These are phyloP conservation scores for Lottia scabra DNA, from an alignment of 2,888 invertebrate species.

Conservation along the genomic window DNA sequence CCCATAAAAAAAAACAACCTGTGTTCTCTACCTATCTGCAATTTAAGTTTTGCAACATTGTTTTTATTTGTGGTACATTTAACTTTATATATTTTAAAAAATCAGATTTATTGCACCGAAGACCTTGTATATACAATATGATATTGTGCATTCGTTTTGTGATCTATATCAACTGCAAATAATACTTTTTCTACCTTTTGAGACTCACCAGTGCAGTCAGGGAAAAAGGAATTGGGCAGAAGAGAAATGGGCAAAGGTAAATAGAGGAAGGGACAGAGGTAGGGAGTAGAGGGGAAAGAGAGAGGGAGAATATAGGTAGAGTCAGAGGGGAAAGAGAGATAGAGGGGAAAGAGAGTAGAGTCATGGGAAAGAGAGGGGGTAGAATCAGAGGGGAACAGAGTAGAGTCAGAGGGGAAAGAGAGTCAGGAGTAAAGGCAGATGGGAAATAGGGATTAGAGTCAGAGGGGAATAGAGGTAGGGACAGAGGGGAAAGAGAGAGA, in stretches of 20 bases:
- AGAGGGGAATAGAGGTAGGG: slow-evolving; percentile 1
- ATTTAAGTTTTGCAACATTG: too few species aligned
- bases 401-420: neutral
- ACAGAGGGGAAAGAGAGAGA: neutral
- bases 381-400: neutral
- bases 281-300: neutral
- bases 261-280: neutral
- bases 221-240: neutral
- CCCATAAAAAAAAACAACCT: too few species aligned
- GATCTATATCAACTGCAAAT: too few species aligned
- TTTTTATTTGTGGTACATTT: too few species aligned
- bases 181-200: too few species aligned
- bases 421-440: neutral
- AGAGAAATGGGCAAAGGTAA: neutral
- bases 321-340: neutral
- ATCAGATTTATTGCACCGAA: too few species aligned
- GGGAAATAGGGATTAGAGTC: neutral
- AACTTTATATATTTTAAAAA: too few species aligned
- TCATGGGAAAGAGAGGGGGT: neutral
- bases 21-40: too few species aligned
- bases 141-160: too few species aligned
- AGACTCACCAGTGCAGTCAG: too few species aligned
- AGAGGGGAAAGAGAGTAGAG: neutral
- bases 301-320: neutral
- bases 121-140: too few species aligned